A percentile compares a stretch with the other conserved stretches of the same genome.
Evolutionary conservation across 2,888 invertebrate species (phyloP).

Genomic region (Alcis repandata): DNA sequence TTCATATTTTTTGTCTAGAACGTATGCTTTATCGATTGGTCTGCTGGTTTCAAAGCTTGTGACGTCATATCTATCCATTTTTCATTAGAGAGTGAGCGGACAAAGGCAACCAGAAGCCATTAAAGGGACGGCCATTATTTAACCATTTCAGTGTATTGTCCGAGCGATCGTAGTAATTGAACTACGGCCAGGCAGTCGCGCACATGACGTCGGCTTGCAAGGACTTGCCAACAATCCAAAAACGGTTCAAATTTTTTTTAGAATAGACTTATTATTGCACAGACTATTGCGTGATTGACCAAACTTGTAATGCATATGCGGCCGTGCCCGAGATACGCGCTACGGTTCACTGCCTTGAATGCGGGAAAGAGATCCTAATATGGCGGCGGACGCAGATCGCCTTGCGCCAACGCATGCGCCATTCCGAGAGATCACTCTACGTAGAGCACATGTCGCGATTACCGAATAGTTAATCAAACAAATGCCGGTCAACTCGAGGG

Average conservation of each 20-base stretch:
- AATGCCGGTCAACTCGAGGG: not conserved
- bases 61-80: conserved; percentile 75
- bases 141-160: conserved; percentile 68
- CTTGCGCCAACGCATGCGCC: conserved; percentile 80
- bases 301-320: conserved; percentile 38
- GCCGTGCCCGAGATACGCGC: conserved; percentile 60
- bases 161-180: conserved; percentile 63
- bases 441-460: conserved; percentile 63
- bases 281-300: conserved; percentile 33
- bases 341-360: conserved; percentile 84
- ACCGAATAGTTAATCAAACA: conserved; percentile 1
- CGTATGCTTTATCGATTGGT: conserved; percentile 63
- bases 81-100: conserved; percentile 62
- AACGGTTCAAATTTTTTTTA: conserved; percentile 17
- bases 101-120: conserved; percentile 60
- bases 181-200: conserved; percentile 54
- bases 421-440: conserved; percentile 73
- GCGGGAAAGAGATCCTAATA: conserved; percentile 81
- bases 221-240: conserved; percentile 36
- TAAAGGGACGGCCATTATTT: conserved; percentile 69
- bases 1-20: conserved; percentile 52
- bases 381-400: conserved; percentile 75
- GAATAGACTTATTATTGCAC: conserved; percentile 16
- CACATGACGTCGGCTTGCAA: conserved; percentile 47
- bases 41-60: conserved; percentile 49